Evolutionary conservation across 2,113 vertebrate species (phyloP).

Genomic region (Tinamus guttatus): DNA sequence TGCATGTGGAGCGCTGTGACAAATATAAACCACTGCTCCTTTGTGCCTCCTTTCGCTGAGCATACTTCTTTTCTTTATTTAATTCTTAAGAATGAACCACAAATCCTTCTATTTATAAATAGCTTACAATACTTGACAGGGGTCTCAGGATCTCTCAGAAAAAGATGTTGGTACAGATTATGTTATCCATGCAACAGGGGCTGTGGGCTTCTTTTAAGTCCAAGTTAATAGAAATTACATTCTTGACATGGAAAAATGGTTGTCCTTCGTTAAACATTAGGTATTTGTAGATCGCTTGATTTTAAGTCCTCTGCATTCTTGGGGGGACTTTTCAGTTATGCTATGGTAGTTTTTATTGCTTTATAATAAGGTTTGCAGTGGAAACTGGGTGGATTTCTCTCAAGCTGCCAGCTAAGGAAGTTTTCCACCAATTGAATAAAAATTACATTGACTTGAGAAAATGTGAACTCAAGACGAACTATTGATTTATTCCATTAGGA

Average conservation of each 20-base stretch:
- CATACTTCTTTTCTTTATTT: neutral
- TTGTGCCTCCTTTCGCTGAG: neutral
- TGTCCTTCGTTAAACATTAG: neutral
- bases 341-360: neutral
- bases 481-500: slow-evolving; percentile 2
- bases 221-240: neutral
- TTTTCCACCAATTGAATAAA: slow-evolving; percentile 57
- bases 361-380: slow-evolving; percentile 8
- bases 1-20: neutral
- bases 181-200: neutral
- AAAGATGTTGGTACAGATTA: neutral
- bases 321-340: neutral
- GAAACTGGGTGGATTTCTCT: neutral
- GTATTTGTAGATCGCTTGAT: neutral
- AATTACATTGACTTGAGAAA: slow-evolving; percentile 20
- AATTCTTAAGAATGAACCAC: neutral
- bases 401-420: neutral
- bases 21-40: neutral
- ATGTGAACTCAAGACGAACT: neutral
- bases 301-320: neutral
- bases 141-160: neutral
- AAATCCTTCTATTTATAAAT: neutral
- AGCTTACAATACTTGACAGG: neutral
- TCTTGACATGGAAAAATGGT: neutral
- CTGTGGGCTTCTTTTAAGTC: neutral